Conservation (phyloP, 2,888 invertebrate genomes). For the Aphodius granarius region DNA sequence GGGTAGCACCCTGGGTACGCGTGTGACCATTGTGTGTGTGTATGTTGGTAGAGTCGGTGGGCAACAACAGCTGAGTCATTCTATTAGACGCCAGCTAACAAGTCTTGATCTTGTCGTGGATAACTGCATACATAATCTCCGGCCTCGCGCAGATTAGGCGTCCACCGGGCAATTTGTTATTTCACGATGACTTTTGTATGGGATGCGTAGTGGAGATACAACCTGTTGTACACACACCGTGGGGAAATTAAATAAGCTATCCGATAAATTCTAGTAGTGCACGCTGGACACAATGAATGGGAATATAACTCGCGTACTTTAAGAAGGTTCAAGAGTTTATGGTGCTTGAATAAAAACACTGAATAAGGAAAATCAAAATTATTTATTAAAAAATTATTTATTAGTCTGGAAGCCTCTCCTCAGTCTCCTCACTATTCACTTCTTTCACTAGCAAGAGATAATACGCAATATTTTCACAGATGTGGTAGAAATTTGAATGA, state of each 20-base stretch:
- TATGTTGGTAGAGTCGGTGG: background rate
- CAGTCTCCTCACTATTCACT: no score
- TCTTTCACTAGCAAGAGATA: no score
- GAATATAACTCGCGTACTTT: background rate
- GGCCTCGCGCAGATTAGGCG: conserved; percentile 19
- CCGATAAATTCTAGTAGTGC: background rate
- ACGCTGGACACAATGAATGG: background rate
- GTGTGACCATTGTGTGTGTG: conserved; percentile 4
- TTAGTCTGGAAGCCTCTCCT: no score
- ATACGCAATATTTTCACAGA: no score
- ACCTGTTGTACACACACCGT: background rate
- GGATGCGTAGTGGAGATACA: background rate
- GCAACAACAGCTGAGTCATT: background rate
- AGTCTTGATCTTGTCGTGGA: conserved; percentile 13
- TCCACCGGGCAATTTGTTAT: conserved; percentile 21
- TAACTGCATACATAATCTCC: conserved; percentile 13
- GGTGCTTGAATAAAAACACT: no score
- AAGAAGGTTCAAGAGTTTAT: background rate
- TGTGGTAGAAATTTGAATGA: no score
- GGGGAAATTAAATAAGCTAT: background rate
- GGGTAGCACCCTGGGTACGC: conserved; percentile 4
- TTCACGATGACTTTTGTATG: conserved; percentile 20
- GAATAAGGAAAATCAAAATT: no score
- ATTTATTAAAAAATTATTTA: no score
- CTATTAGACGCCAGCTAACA: conserved; percentile 13